phyloP scores from a whole-genome alignment of 2,888 invertebrate genomes.

The Tortrix viridana region DNA sequence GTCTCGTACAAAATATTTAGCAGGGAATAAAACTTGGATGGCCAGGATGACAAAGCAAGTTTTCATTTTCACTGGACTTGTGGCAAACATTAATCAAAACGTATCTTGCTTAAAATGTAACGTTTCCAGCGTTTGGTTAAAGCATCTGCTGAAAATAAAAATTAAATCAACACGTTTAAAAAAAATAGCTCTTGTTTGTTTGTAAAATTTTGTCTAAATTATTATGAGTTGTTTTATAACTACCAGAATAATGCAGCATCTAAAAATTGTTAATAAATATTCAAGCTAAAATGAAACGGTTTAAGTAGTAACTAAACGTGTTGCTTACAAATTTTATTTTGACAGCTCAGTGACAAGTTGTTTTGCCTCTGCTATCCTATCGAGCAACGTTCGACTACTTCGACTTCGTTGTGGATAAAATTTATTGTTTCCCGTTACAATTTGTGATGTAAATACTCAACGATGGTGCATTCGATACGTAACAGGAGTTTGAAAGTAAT shows the following conservation, averaged over 20 bases:
- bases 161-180: too few species aligned
- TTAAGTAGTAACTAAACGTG: constrained; percentile 24
- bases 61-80: too few species aligned
- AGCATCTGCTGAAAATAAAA: too few species aligned
- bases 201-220: too few species aligned
- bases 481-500: constrained; percentile 63
- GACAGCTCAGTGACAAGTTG: constrained; percentile 48
- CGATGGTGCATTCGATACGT: constrained; percentile 40
- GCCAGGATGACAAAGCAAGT: too few species aligned
- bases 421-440: constrained; percentile 46
- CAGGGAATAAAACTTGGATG: too few species aligned
- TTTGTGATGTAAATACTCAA: constrained; percentile 68
- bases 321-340: constrained; percentile 39
- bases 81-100: too few species aligned
- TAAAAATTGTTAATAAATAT: not conserved
- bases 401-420: constrained; percentile 53
- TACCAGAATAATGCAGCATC: not conserved
- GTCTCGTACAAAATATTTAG: too few species aligned
- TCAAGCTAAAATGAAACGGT: not conserved
- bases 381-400: constrained; percentile 51
- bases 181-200: too few species aligned
- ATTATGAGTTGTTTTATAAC: too few species aligned
- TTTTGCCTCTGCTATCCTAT: constrained; percentile 59
- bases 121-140: too few species aligned
- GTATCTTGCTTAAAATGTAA: too few species aligned